phyloP scores from a whole-genome alignment of 2,797 vertebrate species.

The Anolis apletophallus region DNA sequence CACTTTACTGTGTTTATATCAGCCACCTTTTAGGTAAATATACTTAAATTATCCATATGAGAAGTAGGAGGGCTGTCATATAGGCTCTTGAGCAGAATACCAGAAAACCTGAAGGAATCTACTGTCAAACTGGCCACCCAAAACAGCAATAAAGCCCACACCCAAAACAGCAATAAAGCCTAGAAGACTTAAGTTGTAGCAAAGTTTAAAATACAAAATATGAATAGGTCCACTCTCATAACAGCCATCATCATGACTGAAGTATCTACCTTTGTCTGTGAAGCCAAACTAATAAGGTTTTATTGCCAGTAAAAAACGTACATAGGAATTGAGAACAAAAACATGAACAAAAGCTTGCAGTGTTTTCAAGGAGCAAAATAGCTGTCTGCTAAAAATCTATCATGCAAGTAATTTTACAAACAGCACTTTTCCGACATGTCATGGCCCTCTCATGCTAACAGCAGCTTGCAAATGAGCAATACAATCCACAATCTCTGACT shows the following conservation, averaged over 20 bases:
- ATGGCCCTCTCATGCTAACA: constrained; percentile 2
- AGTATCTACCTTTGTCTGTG: background rate
- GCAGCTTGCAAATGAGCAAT: constrained; percentile 47
- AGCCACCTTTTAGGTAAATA: constrained; percentile 25
- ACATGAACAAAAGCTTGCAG: constrained; percentile 5
- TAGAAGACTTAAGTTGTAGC: background rate
- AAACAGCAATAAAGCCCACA: constrained; percentile 46
- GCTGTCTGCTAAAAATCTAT: constrained; percentile 25
- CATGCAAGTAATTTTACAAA: background rate
- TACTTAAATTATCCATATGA: background rate
- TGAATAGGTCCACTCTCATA: background rate
- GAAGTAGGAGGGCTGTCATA: background rate
- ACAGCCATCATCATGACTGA: background rate
- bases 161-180: constrained; percentile 33
- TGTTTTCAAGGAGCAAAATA: constrained; percentile 20
- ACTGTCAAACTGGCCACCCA: constrained; percentile 13
- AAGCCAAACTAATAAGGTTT: constrained; percentile 11
- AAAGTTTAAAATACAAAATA: background rate
- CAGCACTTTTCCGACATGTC: constrained; percentile 11
- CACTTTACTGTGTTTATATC: constrained; percentile 34
- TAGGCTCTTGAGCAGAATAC: background rate
- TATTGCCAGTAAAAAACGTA: constrained; percentile 5
- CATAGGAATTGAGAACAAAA: constrained; percentile 11
- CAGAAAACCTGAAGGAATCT: constrained; percentile 32
- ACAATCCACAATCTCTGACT: constrained; percentile 45